Evolutionary conservation across 2,797 vertebrate genomes (phyloP).

Genomic region (Gymnocypris eckloni): DNA sequence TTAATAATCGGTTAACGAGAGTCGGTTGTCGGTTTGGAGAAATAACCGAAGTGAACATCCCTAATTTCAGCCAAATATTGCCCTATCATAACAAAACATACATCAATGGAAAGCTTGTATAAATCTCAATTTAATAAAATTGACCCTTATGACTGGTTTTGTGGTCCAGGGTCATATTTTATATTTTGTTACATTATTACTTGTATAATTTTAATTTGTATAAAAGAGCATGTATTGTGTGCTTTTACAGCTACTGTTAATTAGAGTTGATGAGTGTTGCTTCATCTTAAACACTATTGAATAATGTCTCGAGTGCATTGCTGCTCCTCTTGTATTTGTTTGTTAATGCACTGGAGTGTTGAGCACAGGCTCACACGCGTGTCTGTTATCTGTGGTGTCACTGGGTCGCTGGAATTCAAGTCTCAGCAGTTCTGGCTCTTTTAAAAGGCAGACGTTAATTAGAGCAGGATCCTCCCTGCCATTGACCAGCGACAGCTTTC

Average conservation of each 20-base stretch:
- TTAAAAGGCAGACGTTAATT: slow-evolving; percentile 74
- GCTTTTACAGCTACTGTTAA: background rate
- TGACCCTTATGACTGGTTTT: no score
- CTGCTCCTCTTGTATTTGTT: slow-evolving; percentile 15
- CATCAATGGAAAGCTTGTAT: no score
- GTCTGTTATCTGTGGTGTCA: slow-evolving; percentile 8
- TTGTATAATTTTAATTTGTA: background rate
- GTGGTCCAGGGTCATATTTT: no score
- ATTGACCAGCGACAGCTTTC: slow-evolving; percentile 6
- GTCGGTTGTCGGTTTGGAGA: no score
- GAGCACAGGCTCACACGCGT: background rate
- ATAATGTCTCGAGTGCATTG: background rate
- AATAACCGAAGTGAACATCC: no score
- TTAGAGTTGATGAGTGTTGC: background rate
- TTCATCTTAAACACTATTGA: background rate
- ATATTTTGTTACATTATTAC: no score
- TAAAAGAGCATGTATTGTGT: background rate
- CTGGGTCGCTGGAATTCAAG: slow-evolving; percentile 82
- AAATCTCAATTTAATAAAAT: no score
- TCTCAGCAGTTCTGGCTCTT: slow-evolving; percentile 86
- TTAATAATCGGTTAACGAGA: no score
- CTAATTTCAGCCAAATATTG: no score
- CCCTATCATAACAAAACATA: no score
- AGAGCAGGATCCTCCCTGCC: slow-evolving; percentile 85
- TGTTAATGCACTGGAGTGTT: slow-evolving; percentile 13